phyloP scores from a whole-genome alignment of 30 jellyfish, hydroid and myxozoan genomes.

The Hydractinia symbiolongicarpus region DNA sequence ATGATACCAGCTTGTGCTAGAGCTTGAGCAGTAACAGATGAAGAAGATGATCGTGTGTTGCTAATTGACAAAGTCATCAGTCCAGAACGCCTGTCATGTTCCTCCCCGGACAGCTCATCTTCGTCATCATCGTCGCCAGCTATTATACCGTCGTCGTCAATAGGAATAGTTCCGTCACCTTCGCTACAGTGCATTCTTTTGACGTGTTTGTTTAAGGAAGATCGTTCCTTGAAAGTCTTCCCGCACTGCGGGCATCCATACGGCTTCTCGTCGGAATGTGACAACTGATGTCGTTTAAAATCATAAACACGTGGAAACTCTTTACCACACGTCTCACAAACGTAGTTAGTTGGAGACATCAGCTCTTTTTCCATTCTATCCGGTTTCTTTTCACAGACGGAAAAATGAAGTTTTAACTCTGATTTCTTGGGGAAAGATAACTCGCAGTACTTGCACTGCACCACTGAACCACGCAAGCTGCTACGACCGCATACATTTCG shows the following conservation, averaged over 20 bases:
- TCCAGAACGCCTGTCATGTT: slow-evolving; percentile 40
- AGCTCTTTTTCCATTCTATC: slow-evolving; percentile 70
- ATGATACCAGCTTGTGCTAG: slow-evolving; percentile 86
- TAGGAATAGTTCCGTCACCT: slow-evolving; percentile 49
- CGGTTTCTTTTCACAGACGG: slow-evolving; percentile 83
- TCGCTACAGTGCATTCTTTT: slow-evolving; percentile 83
- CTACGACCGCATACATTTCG: slow-evolving; percentile 93
- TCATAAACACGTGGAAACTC: slow-evolving; percentile 81
- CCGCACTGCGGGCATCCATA: slow-evolving; percentile 81
- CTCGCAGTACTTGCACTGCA: slow-evolving; percentile 81
- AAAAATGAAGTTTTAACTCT: slow-evolving; percentile 71
- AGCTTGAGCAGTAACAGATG: slow-evolving; percentile 77
- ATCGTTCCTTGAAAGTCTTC: slow-evolving; percentile 85
- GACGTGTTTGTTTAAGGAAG: slow-evolving; percentile 85
- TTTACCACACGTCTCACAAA: slow-evolving; percentile 89
- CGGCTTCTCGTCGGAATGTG: slow-evolving; percentile 97
- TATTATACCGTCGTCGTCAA: slow-evolving; percentile 41
- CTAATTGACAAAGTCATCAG: slow-evolving; percentile 70
- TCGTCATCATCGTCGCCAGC: slow-evolving; percentile 64
- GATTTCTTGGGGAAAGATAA: slow-evolving; percentile 60
- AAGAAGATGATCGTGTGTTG: slow-evolving; percentile 50
- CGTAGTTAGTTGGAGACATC: slow-evolving; percentile 41
- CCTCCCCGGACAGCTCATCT: slow-evolving; percentile 56
- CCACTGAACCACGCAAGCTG: slow-evolving; percentile 45
- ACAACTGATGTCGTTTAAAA: slow-evolving; percentile 85